Evolutionary conservation across 2,888 invertebrate species (phyloP).

Genomic region (Zaprionus obscuricornis): DNA sequence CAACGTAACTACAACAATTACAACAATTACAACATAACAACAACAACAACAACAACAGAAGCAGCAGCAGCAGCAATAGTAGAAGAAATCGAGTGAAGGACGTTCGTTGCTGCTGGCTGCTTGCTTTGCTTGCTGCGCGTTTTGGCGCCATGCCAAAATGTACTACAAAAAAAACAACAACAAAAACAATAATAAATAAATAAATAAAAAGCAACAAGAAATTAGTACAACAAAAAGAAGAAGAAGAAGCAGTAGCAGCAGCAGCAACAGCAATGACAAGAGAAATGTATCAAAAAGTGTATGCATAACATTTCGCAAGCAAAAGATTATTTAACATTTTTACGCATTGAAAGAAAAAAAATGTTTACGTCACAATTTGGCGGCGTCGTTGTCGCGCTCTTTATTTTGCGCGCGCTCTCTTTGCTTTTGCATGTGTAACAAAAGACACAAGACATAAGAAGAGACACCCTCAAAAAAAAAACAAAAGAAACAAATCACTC

Average conservation of each 20-base stretch:
- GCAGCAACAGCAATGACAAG: neutral
- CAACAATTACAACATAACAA: too few species aligned
- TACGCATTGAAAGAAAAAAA: constrained; percentile 39
- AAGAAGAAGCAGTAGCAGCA: neutral
- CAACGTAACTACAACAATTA: constrained; percentile 13
- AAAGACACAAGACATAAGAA: neutral
- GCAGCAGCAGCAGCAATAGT: too few species aligned
- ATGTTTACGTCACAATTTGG: constrained; percentile 42
- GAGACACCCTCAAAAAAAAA: constrained; percentile 24
- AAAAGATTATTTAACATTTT: constrained; percentile 54
- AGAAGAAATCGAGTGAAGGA: constrained; percentile 34
- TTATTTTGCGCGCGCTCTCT: too few species aligned
- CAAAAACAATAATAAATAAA: neutral
- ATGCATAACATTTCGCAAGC: constrained; percentile 49
- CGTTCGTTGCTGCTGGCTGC: too few species aligned
- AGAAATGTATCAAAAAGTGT: constrained; percentile 4
- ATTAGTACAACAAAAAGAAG: constrained; percentile 1
- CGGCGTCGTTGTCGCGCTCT: neutral
- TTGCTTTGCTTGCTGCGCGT: constrained; percentile 15
- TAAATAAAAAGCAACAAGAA: constrained; percentile 5
- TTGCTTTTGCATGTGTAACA: too few species aligned
- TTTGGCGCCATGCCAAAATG: constrained; percentile 49
- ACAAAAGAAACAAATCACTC: constrained; percentile 23
- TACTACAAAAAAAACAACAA: constrained; percentile 15
- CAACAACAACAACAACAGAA: too few species aligned